These are phyloP conservation scores for Tubulanus polymorphus DNA, from an alignment of 2,888 invertebrate genomes.

Conservation along the genomic window DNA sequence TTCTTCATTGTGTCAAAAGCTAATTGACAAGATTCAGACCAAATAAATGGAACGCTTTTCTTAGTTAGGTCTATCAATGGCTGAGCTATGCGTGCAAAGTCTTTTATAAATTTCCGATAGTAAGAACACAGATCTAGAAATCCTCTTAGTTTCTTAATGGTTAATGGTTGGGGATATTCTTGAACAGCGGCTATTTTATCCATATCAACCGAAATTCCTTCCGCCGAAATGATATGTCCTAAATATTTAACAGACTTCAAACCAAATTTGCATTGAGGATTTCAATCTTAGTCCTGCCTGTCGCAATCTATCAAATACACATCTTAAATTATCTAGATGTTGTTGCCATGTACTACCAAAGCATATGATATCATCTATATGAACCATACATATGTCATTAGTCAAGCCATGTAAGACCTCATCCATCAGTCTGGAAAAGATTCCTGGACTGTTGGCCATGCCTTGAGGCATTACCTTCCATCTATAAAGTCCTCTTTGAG, in stretches of 20 bases:
- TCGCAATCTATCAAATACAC: constrained; percentile 3
- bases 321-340: neutral
- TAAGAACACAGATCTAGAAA: constrained; percentile 24
- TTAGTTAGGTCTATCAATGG: constrained; percentile 14
- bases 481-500: neutral
- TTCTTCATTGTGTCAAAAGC: constrained; percentile 19
- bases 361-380: constrained; percentile 9
- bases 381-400: constrained; percentile 1
- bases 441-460: neutral
- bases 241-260: neutral
- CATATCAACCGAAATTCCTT: neutral
- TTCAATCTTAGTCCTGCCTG: neutral
- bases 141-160: constrained; percentile 15
- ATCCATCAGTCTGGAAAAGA: neutral
- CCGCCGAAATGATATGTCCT: neutral
- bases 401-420: neutral
- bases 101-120: constrained; percentile 19
- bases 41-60: constrained; percentile 16
- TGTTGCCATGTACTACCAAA: constrained; percentile 1
- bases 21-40: constrained; percentile 18
- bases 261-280: neutral
- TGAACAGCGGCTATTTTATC: neutral
- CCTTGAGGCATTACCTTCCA: neutral
- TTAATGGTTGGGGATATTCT: no score
- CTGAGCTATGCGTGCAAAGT: constrained; percentile 17